These are phyloP conservation scores for Sphaeridia pumilis DNA, from an alignment of 2,888 invertebrate species.

Conservation along the genomic window DNA sequence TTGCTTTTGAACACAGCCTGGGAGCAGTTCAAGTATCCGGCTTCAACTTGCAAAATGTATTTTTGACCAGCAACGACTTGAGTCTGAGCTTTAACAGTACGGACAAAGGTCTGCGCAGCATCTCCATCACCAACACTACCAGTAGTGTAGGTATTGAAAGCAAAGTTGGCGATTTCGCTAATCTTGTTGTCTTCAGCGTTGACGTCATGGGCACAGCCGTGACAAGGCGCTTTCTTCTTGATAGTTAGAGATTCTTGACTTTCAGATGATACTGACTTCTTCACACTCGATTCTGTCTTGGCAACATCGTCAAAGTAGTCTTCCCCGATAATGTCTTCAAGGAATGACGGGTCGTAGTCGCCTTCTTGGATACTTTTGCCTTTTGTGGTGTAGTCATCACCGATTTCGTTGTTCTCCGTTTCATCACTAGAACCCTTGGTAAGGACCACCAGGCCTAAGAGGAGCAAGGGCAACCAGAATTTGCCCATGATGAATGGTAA, in stretches of 20 bases:
- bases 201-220: conserved; percentile 35
- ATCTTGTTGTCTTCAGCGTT: conserved; percentile 31
- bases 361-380: not conserved
- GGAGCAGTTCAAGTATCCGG: conserved; percentile 48
- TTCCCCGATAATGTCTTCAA: conserved; percentile 12
- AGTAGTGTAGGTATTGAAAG: conserved; percentile 25
- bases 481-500: too few relatives aligned
- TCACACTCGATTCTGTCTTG: not conserved
- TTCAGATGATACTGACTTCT: not conserved
- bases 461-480: too few relatives aligned
- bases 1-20: conserved; percentile 37
- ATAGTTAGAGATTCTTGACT: conserved; percentile 22
- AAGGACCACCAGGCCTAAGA: too few relatives aligned
- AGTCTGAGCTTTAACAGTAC: conserved; percentile 35
- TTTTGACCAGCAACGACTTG: conserved; percentile 47
- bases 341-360: conserved; percentile 8
- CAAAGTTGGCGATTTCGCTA: conserved; percentile 33
- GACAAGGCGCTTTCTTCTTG: conserved; percentile 27
- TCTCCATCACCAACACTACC: conserved; percentile 21
- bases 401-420: not conserved
- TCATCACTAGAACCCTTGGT: too few relatives aligned
- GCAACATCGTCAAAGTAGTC: conserved; percentile 5
- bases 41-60: conserved; percentile 48
- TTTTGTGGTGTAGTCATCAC: not conserved
- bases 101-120: conserved; percentile 26